Conservation (phyloP, 2,797 vertebrate species). For the Setipinna tenuifilis region DNA sequence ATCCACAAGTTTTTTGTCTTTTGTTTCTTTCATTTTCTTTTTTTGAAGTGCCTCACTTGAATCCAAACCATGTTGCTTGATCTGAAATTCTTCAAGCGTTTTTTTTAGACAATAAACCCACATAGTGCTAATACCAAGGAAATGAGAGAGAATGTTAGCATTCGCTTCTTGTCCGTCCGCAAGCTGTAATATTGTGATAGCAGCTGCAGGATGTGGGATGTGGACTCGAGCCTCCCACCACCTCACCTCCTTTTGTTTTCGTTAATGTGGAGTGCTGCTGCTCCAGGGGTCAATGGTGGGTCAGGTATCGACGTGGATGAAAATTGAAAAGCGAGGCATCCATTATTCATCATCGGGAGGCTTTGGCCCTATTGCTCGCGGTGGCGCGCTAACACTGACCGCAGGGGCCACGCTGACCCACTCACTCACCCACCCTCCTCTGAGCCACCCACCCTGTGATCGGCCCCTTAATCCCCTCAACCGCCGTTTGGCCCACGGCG, state of each 20-base stretch:
- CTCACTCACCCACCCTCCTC: background rate
- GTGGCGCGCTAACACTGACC: background rate
- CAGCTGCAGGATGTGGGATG: background rate
- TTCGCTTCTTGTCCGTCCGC: background rate
- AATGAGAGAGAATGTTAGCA: constrained; percentile 8
- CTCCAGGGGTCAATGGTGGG: constrained; percentile 34
- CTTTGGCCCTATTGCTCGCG: constrained; percentile 22
- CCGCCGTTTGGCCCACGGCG: background rate
- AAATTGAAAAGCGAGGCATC: constrained; percentile 49
- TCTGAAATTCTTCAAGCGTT: background rate
- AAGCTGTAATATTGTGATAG: background rate
- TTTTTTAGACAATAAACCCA: background rate
- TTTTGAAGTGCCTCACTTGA: background rate
- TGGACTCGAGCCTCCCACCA: background rate
- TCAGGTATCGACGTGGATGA: constrained; percentile 42
- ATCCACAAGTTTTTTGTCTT: background rate
- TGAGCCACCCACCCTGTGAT: background rate
- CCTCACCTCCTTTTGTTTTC: constrained; percentile 27
- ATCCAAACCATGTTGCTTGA: background rate
- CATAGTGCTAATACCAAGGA: background rate
- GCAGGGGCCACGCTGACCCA: background rate
- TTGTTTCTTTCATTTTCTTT: too few species aligned
- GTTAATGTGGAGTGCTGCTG: constrained; percentile 42
- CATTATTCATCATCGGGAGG: constrained; percentile 47
- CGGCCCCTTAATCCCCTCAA: constrained; percentile 16